These are phyloP conservation scores for Drosophila bunnanda DNA, from an alignment of 2,888 invertebrate species.

Conservation along the genomic window DNA sequence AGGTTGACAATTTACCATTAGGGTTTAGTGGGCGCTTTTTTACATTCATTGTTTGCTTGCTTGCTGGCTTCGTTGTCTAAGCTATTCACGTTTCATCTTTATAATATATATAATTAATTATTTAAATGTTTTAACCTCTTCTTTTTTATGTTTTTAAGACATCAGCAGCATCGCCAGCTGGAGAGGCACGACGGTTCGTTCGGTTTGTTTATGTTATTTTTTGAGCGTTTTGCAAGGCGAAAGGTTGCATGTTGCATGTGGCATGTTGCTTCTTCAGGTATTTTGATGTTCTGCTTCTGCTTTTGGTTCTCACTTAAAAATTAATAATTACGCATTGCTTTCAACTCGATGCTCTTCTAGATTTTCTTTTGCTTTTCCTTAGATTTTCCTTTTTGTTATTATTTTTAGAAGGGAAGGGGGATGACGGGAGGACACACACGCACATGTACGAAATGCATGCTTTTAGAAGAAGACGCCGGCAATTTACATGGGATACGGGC, in stretches of 20 bases:
- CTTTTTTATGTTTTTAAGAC: constrained; percentile 16
- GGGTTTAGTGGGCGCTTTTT: constrained; percentile 30
- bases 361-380: constrained; percentile 21
- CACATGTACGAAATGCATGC: constrained; percentile 50
- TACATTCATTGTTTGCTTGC: constrained; percentile 38
- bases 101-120: constrained; percentile 18
- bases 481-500: constrained; percentile 43
- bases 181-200: constrained; percentile 51
- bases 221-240: constrained; percentile 60
- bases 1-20: constrained; percentile 31
- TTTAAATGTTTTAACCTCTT: constrained; percentile 16
- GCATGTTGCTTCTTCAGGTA: constrained; percentile 26
- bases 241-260: constrained; percentile 16
- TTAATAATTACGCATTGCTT: constrained; percentile 35
- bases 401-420: constrained; percentile 15
- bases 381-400: constrained; percentile 4
- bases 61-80: constrained; percentile 27
- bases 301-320: constrained; percentile 43
- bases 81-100: constrained; percentile 13
- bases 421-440: constrained; percentile 12
- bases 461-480: constrained; percentile 47
- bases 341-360: constrained; percentile 8
- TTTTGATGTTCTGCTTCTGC: constrained; percentile 20
- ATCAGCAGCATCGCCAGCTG: constrained; percentile 35
- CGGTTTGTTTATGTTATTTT: constrained; percentile 28